Base-by-base conservation (phyloP, 2,888 invertebrate species). In the Melolontha melolontha region DNA sequence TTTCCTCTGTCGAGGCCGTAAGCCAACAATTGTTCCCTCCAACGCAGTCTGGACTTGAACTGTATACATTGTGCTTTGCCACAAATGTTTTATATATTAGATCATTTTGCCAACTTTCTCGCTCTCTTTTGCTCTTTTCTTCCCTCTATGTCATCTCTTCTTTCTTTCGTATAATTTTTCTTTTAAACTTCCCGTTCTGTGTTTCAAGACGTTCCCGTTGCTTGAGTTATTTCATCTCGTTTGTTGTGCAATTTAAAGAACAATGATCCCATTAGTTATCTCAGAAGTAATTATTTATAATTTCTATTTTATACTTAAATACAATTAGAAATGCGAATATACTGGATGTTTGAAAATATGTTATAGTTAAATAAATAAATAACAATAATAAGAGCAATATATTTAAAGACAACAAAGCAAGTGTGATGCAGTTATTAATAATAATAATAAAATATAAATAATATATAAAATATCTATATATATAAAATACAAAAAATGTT, bases 11-110 rank as follows among this genome's bases (percentile, higher is more conserved):
- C 44, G 59, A 10, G 12, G 44, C 29, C 59, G 59, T 59, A 59
- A 59, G 59, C 59, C 29, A 47, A 59, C 59, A 59, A 44, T 59
- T 42, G 42, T 59, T 59, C 44, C 42, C 57, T 39, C 39, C 42
- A 42, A 57, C 12, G 44, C 22, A 44, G 59, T 44, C 54, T 44
- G 59, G 59, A 29, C 59, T 54, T 54, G 29, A 44, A 42, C 59
- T 59, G 44, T 59, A 59, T 59, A 59, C 59, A 59, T 59, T 44
- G 57, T 44, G 14, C 59, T 27, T 16, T 59, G 59, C 59, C 59
- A 29, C 59, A 59, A 59, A 59, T 44, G 59, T 59, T 44, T 59
- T 59, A 59, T 59, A 44, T 59, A 59, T 42, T 59, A 59, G 44
- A 59, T 44, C 47, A 59, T 59, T 59, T 59, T 44, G 44, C 44